Conservation (phyloP, 2,113 vertebrate genomes). For the Nycticryphes semicollaris region DNA sequence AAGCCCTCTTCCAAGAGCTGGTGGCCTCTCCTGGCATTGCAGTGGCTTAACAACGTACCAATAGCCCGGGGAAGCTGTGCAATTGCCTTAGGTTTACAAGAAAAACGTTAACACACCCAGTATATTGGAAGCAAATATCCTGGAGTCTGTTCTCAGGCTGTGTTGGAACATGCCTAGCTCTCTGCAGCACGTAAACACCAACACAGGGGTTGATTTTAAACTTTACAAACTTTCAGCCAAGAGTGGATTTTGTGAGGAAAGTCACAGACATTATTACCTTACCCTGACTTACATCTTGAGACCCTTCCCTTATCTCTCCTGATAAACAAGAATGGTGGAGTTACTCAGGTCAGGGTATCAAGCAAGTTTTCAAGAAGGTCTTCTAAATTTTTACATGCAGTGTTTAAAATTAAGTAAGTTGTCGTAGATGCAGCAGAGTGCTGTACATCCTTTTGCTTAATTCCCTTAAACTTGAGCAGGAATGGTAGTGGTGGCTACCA, state of each 20-base stretch:
- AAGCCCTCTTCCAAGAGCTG: not conserved
- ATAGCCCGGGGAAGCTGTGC: not conserved
- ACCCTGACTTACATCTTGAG: not conserved
- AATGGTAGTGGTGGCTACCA: not conserved
- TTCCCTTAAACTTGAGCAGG: not conserved
- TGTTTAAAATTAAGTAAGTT: not conserved
- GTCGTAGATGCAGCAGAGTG: not conserved
- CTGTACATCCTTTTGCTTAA: not conserved
- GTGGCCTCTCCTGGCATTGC: not conserved
- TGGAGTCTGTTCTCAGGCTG: not conserved
- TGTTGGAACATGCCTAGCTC: not conserved
- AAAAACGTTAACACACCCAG: not conserved
- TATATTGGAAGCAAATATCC: not conserved
- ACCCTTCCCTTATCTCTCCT: not conserved
- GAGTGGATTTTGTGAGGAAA: not conserved
- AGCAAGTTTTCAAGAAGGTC: not conserved
- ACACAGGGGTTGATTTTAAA: not conserved
- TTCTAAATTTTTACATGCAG: not conserved
- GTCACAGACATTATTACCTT: not conserved
- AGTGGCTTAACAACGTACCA: not conserved
- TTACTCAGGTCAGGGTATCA: not conserved
- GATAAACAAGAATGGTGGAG: not conserved
- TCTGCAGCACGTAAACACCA: not conserved
- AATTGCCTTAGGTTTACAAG: not conserved
- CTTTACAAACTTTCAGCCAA: not conserved